phyloP scores from a whole-genome alignment of 2,888 invertebrate species.

The Acheta domesticus region DNA sequence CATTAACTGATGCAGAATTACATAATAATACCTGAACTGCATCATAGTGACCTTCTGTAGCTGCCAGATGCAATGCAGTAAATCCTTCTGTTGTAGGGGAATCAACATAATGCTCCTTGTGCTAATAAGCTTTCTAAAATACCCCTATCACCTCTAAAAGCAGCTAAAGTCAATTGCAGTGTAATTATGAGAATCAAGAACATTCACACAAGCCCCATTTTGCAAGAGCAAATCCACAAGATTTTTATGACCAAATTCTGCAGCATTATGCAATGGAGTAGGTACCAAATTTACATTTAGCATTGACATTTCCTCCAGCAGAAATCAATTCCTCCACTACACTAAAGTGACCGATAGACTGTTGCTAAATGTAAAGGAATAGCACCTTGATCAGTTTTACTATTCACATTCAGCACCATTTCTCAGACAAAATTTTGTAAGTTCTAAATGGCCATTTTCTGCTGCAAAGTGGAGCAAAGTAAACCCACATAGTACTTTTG shows the following conservation, averaged over 20 bases:
- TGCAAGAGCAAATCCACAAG: background rate
- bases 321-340: conserved; percentile 28
- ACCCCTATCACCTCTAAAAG: conserved; percentile 8
- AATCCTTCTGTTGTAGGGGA: conserved; percentile 20
- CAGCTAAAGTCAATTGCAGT: conserved; percentile 35
- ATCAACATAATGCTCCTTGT: conserved; percentile 22
- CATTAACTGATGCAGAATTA: conserved; percentile 30
- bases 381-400: conserved; percentile 26
- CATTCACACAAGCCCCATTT: background rate
- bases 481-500: too few relatives aligned
- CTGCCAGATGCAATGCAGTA: conserved; percentile 33
- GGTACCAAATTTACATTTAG: conserved; percentile 19
- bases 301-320: conserved; percentile 32
- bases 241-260: background rate
- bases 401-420: conserved; percentile 34
- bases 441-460: conserved; percentile 24
- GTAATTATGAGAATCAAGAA: background rate
- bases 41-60: conserved; percentile 22
- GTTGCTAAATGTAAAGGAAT: conserved; percentile 28
- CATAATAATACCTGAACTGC: conserved; percentile 20
- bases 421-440: conserved; percentile 18
- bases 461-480: conserved; percentile 29
- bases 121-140: conserved; percentile 22
- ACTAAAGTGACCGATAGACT: conserved; percentile 30
- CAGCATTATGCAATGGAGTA: conserved; percentile 34